These are phyloP conservation scores for Tribolium castaneum DNA, from an alignment of 1,140 invertebrate species.

Conservation along the genomic window DNA sequence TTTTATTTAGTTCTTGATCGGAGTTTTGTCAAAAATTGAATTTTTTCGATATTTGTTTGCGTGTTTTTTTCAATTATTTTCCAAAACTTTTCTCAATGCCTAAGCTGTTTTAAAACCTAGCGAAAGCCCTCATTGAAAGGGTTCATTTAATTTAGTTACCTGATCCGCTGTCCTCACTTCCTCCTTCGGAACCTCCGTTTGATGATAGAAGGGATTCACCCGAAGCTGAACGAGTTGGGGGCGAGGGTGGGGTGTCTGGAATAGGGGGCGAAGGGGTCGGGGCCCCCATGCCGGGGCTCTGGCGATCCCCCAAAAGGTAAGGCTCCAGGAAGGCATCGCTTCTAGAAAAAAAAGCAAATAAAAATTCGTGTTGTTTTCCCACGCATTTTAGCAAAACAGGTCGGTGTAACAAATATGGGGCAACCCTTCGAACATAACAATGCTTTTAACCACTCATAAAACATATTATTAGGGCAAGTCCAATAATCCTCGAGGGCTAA, in stretches of 20 bases:
- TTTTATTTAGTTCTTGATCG: no score
- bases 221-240: conserved; percentile 58
- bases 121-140: no score
- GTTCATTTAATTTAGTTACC: conserved; percentile 47
- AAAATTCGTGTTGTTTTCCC: no score
- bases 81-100: no score
- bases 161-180: conserved; percentile 59
- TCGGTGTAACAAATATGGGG: neutral
- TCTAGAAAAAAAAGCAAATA: conserved; percentile 51
- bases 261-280: conserved; percentile 53
- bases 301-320: conserved; percentile 58
- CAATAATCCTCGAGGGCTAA: conserved; percentile 44
- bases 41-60: no score
- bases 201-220: conserved; percentile 60
- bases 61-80: no score
- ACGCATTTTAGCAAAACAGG: neutral
- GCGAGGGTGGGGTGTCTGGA: conserved; percentile 48
- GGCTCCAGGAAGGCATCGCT: conserved; percentile 61
- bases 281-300: conserved; percentile 54
- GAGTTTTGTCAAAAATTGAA: no score
- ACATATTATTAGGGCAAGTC: conserved; percentile 43
- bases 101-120: no score
- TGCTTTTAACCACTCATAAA: conserved; percentile 47
- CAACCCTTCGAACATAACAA: conserved; percentile 32
- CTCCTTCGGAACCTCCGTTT: conserved; percentile 59